Evolutionary conservation across 1,140 invertebrate species (phyloP), one percentile per base, ranked within the genome.

Genomic region (Diachasma alloeum): DNA sequence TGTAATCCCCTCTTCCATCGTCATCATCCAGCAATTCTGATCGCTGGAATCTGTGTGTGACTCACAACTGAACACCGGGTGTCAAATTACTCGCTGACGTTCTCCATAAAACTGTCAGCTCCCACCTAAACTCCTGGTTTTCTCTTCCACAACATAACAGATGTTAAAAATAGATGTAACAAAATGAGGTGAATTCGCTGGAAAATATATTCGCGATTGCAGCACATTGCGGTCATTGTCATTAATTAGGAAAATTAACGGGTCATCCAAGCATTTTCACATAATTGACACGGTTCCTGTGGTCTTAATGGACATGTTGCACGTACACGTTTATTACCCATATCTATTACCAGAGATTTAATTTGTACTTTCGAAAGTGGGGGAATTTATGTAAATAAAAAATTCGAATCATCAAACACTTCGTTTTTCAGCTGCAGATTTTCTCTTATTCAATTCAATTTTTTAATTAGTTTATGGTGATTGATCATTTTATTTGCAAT

Each of bases 291-390:
- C 48, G 31, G 17, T 71, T 63, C 74, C 76, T 72, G 39, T 63
- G 69, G 68, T 71, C 76, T 67, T 76, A 80, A 82, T 79, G 75
- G 73, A 72, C 31, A 37, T 72, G 72, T 48, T 66, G 72, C 56
- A 67, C 59, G 36, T 39, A 67, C 42, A 66, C 72, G 56, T 56
- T 67, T 42, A 67, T 66, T 46, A 59, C 19, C 56, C 31, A 42
- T 74, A 44, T 53, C 72, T 42, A 74, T 66, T 42, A 42, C 9
- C 13, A 13, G 4, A 4, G 9, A 42, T 42, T 42, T 42, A 42
- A 42, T 42, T 10, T 13, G 22, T 59, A 15, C 24, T 73, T 39
- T 37, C 46, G 15, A 31, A 31, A 6, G 31, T 2, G 31, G 31
- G 31, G 31, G 6, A 31, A 3, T 31, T 31, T 31, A 31, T 3